Conservation (phyloP, 2,888 invertebrate species). For the Gymnocheta viridis region DNA sequence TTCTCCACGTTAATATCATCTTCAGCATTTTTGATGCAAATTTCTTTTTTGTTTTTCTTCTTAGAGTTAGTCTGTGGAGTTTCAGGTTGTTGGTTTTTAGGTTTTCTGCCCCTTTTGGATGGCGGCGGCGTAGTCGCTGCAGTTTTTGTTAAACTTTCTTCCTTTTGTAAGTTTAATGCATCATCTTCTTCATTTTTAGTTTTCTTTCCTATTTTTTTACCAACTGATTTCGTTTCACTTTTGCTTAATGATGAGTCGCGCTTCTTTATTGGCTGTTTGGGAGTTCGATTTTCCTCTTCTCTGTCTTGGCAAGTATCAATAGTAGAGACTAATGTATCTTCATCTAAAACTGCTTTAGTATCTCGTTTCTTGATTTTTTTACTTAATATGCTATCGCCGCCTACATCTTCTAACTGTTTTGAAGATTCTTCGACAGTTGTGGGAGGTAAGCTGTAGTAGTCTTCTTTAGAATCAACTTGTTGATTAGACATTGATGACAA, state of each 20-base stretch:
- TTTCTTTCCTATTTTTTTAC: slow-evolving; percentile 42
- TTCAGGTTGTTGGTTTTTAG: slow-evolving; percentile 55
- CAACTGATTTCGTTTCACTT: slow-evolving; percentile 41
- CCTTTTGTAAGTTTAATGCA: neutral
- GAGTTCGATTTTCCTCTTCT: slow-evolving; percentile 26
- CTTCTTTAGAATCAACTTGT: neutral
- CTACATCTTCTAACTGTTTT: neutral
- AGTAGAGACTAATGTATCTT: neutral
- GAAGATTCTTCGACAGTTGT: neutral
- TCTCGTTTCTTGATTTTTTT: slow-evolving; percentile 32
- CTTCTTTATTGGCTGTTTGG: slow-evolving; percentile 49
- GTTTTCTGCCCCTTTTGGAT: slow-evolving; percentile 62
- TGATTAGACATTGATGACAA: neutral
- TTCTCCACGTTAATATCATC: neutral
- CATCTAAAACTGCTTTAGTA: neutral
- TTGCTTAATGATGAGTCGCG: slow-evolving; percentile 43
- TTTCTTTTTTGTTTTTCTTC: slow-evolving; percentile 55
- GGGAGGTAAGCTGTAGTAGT: neutral
- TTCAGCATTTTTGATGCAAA: neutral
- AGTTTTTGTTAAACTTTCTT: slow-evolving; percentile 15
- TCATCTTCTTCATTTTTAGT: slow-evolving; percentile 49
- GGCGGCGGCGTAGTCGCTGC: slow-evolving; percentile 28
- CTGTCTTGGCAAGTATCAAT: neutral
- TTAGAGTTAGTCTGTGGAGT: slow-evolving; percentile 33
- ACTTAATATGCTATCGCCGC: slow-evolving; percentile 2